phyloP scores from a whole-genome alignment of 2,888 invertebrate species.

The Silvanus unidentatus region DNA sequence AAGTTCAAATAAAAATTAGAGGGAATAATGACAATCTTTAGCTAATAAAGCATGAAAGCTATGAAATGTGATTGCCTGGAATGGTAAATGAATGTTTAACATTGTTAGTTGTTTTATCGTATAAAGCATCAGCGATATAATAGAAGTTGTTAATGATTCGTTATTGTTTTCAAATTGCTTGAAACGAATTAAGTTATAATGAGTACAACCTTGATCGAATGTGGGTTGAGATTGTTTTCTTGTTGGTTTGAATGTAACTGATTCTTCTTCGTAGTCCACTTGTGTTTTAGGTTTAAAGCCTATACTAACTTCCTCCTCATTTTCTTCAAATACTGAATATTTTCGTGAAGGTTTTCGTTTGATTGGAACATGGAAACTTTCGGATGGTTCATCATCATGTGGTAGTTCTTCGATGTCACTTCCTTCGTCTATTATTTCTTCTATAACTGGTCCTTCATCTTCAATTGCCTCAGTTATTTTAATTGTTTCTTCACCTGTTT shows the following conservation, averaged over 20 bases:
- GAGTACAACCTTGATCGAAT: slow-evolving; percentile 59
- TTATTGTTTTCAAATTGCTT: neutral
- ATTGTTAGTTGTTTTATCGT: too few species aligned
- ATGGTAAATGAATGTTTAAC: neutral
- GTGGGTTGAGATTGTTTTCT: slow-evolving; percentile 61
- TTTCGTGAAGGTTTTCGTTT: slow-evolving; percentile 47
- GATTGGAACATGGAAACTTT: slow-evolving; percentile 48
- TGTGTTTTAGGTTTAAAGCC: slow-evolving; percentile 45
- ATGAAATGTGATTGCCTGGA: too few species aligned
- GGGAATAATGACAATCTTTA: neutral
- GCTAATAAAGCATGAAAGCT: neutral
- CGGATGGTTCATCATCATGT: slow-evolving; percentile 54
- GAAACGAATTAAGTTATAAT: neutral
- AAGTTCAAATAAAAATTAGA: slow-evolving; percentile 17
- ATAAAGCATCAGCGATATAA: neutral
- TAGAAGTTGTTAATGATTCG: neutral
- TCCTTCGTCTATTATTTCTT: slow-evolving; percentile 62
- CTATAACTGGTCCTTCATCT: slow-evolving; percentile 55
- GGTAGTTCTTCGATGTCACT: slow-evolving; percentile 52
- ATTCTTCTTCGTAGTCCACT: slow-evolving; percentile 59
- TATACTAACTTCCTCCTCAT: slow-evolving; percentile 55
- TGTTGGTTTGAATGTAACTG: slow-evolving; percentile 64
- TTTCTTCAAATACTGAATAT: slow-evolving; percentile 59
- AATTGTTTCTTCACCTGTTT: slow-evolving; percentile 70
- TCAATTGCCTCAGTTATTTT: slow-evolving; percentile 61